A percentile compares a stretch with the other conserved stretches of the same genome.
Evolutionary conservation across 2,888 invertebrate species (phyloP).

Genomic region (Linyphia triangularis): DNA sequence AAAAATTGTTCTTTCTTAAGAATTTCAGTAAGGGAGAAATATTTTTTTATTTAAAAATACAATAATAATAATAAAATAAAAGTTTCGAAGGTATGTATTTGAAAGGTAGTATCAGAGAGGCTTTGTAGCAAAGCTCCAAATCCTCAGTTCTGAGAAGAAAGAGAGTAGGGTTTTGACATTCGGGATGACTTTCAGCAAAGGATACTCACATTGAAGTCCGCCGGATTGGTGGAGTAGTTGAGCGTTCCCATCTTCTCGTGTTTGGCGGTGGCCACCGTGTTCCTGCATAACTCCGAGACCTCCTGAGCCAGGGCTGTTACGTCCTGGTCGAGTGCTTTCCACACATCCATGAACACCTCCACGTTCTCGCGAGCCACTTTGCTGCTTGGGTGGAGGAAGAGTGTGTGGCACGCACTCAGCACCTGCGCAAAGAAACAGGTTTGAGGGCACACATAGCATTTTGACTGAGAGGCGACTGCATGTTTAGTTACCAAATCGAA

Average conservation of each 20-base stretch:
- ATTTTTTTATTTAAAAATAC: too few species aligned
- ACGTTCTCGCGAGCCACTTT: conserved; percentile 90
- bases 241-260: conserved; percentile 13
- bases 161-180: too few species aligned
- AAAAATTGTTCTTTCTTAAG: too few species aligned
- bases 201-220: conserved; percentile 56
- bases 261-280: background rate
- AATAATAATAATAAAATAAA: too few species aligned
- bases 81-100: too few species aligned
- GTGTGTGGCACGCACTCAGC: conserved; percentile 93
- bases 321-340: conserved; percentile 95
- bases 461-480: background rate
- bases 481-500: too few species aligned
- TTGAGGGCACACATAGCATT: background rate
- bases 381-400: conserved; percentile 94
- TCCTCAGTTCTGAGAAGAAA: too few species aligned
- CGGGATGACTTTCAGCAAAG: too few species aligned
- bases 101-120: too few species aligned
- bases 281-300: conserved; percentile 66
- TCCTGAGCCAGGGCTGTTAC: conserved; percentile 82
- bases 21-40: too few species aligned
- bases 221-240: conserved; percentile 30
- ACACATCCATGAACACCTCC: conserved; percentile 93
- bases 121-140: too few species aligned
- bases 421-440: conserved; percentile 81